A percentile compares a stretch with the other conserved stretches of the same genome.
These are phyloP conservation scores for Corapipo altera DNA, from an alignment of 2,113 vertebrate species.

Conservation along the genomic window DNA sequence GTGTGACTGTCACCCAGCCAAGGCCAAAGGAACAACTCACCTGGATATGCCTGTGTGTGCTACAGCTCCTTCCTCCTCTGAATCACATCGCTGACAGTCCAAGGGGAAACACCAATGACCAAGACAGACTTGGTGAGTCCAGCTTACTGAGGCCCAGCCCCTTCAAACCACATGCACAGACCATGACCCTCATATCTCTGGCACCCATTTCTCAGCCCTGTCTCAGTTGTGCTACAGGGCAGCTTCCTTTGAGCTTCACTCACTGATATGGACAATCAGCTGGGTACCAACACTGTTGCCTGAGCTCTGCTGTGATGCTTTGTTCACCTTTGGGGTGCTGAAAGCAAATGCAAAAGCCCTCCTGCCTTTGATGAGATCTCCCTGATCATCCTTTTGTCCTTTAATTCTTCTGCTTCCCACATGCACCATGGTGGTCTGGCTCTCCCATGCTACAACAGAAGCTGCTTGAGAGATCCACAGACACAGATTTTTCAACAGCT, in stretches of 20 bases:
- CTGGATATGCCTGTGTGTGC: neutral
- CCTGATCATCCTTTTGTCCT: neutral
- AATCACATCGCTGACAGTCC: neutral
- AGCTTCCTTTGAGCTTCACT: accelerated
- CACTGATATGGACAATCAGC: accelerated
- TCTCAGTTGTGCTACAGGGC: accelerated
- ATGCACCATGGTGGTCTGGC: neutral
- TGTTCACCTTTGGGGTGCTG: accelerated
- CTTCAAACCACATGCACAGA: neutral
- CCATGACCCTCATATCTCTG: neutral
- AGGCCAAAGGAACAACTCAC: neutral
- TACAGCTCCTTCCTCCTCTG: neutral
- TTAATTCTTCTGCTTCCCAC: neutral
- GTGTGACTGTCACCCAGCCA: neutral
- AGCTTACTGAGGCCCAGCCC: neutral
- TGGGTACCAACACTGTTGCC: neutral
- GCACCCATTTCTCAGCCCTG: neutral
- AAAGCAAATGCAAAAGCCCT: neutral
- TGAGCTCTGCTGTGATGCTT: accelerated
- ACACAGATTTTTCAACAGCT: neutral
- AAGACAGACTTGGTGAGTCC: neutral
- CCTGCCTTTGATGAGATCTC: neutral
- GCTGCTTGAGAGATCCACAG: neutral
- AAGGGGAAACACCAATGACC: neutral
- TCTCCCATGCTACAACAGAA: neutral